Evolutionary conservation across 1,140 invertebrate genomes (phyloP), one percentile per base, ranked within the genome.

Genomic region (Trigoniulus corallinus): DNA sequence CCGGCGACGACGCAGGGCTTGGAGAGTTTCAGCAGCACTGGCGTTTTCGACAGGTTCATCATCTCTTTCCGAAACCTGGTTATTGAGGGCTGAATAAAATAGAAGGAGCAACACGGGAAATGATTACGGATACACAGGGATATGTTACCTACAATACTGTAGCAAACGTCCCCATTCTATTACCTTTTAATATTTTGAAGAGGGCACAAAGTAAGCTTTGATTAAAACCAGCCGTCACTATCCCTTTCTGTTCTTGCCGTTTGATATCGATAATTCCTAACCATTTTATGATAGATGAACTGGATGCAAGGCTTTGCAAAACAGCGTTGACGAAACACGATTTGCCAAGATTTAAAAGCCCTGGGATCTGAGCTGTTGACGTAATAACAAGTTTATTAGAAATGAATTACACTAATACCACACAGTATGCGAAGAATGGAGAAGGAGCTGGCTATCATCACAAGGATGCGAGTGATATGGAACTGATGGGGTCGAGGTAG

Each of bases 21-120:
- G 76, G 52, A 92, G 75, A 2, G 91, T 77, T 27, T 81, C 80
- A 10, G 77, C 72, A 0, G 86, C 86, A 47, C 74, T 76, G 50
- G 61, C 60, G 39, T 65, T 61, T 15, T 57, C 48, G n/a, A 39
- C 10, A 39, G n/a, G 10, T n/a, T 12, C 34, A 39, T 39, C 34
- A 12, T n/a, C n/a, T 39, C 34, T 39, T 39, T 10, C n/a, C n/a
- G n/a, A n/a, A 39, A 12, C 10, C 10, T 12, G n/a, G 10, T 39
- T 12, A 39, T 12, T 12, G 10, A 39, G n/a, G 10, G n/a, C 34
- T 39, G 10, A 39, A 39, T 39, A 12, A 10, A 39, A 39, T n/a
- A 10, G n/a, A 12, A 39, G 10, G n/a, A 12, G 34, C n/a, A 39
- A 39, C 10, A n/a, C n/a, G 10, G 10, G 10, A 39, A 39, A n/a